Conservation (phyloP, 1,140 invertebrate species). For the Oreohelix idahoensis region DNA sequence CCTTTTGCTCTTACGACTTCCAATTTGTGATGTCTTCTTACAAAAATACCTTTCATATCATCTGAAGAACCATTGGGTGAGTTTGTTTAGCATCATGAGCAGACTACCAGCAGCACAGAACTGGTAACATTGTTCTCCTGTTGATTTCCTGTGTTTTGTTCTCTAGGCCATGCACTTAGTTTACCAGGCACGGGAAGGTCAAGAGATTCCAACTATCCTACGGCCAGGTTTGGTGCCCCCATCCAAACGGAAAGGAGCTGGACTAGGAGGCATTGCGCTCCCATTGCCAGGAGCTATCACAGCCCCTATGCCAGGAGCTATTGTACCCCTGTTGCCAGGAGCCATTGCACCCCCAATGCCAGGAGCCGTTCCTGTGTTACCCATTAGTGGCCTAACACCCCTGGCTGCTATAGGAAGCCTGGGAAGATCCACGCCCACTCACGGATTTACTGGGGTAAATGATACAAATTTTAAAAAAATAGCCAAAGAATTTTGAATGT, state of each 20-base stretch:
- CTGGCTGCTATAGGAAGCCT: conserved; percentile 15
- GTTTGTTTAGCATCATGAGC: too few relatives aligned
- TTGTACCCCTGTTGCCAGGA: conserved; percentile 46
- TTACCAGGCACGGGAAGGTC: conserved; percentile 92
- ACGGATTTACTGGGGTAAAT: conserved; percentile 45
- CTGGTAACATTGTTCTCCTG: too few relatives aligned
- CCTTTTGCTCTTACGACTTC: too few relatives aligned
- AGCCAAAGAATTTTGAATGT: too few relatives aligned
- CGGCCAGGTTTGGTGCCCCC: conserved; percentile 85
- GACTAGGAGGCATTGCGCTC: conserved; percentile 36
- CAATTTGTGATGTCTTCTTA: too few relatives aligned
- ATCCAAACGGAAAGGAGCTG: conserved; percentile 76
- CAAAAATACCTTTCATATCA: too few relatives aligned
- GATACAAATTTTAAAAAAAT: too few relatives aligned
- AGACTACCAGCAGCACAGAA: too few relatives aligned
- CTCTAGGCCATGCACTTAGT: conserved; percentile 77
- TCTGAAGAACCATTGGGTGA: too few relatives aligned
- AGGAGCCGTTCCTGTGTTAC: conserved; percentile 46
- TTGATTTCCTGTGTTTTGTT: background rate
- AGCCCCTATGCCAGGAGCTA: conserved; percentile 44
- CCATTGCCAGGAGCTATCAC: conserved; percentile 47
- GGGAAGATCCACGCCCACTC: conserved; percentile 51
- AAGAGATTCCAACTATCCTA: conserved; percentile 88
- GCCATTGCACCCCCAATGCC: conserved; percentile 43
- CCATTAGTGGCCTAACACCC: conserved; percentile 13